A percentile compares a stretch with the other conserved stretches of the same genome.
Conservation (phyloP, 2,888 invertebrate species). For the Unio delphinus region DNA sequence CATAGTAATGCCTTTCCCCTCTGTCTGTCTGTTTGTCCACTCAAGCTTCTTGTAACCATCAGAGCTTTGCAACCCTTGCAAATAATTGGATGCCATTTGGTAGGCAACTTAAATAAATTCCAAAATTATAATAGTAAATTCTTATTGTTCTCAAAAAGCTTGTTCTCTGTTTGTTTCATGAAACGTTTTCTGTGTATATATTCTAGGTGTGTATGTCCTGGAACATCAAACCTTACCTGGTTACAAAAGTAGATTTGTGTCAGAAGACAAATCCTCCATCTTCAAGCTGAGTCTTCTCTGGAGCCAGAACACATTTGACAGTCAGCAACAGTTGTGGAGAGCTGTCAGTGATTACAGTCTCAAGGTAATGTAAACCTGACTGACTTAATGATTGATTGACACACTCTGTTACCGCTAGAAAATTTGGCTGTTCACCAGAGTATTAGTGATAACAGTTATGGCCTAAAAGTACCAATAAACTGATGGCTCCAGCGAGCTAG, state of each 20-base stretch:
- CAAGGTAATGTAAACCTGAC: conserved; percentile 48
- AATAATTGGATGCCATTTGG: too few relatives aligned
- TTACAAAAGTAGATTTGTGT: conserved; percentile 59
- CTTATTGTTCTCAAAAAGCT: too few relatives aligned
- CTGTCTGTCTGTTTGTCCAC: too few relatives aligned
- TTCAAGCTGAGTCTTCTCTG: conserved; percentile 70
- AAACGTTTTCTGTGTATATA: neutral
- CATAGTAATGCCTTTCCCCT: too few relatives aligned
- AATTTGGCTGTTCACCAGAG: too few relatives aligned
- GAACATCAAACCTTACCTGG: conserved; percentile 64
- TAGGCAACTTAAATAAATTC: too few relatives aligned
- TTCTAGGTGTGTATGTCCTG: conserved; percentile 68
- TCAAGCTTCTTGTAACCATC: too few relatives aligned
- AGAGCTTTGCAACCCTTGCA: too few relatives aligned
- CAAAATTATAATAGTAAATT: neutral
- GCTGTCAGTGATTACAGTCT: conserved; percentile 70
- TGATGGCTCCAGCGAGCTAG: too few relatives aligned
- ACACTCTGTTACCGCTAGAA: neutral
- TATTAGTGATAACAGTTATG: too few relatives aligned
- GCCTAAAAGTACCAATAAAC: too few relatives aligned
- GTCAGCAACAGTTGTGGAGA: conserved; percentile 71
- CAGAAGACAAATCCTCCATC: conserved; percentile 55
- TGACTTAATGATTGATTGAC: neutral
- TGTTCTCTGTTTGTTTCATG: neutral
- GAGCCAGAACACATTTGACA: conserved; percentile 71